These are phyloP conservation scores for Teleopsis dalmanni DNA, from an alignment of 1,140 invertebrate genomes.

Conservation along the genomic window DNA sequence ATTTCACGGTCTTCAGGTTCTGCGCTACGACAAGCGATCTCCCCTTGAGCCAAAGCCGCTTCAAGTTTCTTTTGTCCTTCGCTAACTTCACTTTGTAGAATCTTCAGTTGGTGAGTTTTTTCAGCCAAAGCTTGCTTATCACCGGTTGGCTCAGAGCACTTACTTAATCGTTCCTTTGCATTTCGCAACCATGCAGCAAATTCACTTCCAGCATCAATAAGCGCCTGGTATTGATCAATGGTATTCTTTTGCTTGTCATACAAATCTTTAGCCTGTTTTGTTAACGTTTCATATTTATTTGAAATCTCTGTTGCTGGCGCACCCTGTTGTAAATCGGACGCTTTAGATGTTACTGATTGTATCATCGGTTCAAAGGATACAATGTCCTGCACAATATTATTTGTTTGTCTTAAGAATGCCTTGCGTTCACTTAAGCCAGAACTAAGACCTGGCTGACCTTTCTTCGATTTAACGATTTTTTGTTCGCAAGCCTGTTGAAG, in stretches of 20 bases:
- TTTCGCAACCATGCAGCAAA: slow-evolving; percentile 86
- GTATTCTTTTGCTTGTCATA: slow-evolving; percentile 87
- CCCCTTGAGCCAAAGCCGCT: slow-evolving; percentile 70
- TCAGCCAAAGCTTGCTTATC: slow-evolving; percentile 82
- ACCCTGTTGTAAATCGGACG: slow-evolving; percentile 78
- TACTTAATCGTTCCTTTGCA: slow-evolving; percentile 81
- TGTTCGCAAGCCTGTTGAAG: slow-evolving; percentile 87
- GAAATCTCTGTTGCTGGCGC: slow-evolving; percentile 82
- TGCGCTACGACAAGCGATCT: slow-evolving; percentile 71
- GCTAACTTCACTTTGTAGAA: slow-evolving; percentile 70
- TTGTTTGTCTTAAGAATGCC: slow-evolving; percentile 81
- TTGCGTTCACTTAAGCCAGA: slow-evolving; percentile 72
- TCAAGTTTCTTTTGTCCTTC: slow-evolving; percentile 76
- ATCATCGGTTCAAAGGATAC: slow-evolving; percentile 94
- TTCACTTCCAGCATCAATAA: slow-evolving; percentile 84
- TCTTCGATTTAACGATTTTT: slow-evolving; percentile 70
- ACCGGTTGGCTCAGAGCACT: slow-evolving; percentile 88
- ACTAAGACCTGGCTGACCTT: slow-evolving; percentile 65
- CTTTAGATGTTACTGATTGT: slow-evolving; percentile 84
- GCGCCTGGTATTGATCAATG: slow-evolving; percentile 81
- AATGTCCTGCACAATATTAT: slow-evolving; percentile 89
- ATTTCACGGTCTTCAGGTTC: slow-evolving; percentile 82
- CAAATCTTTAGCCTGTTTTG: slow-evolving; percentile 80
- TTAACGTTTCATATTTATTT: slow-evolving; percentile 80
- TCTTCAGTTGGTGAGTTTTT: slow-evolving; percentile 77